phyloP scores from a whole-genome alignment of 2,888 invertebrate genomes.

The Apodemia hepburni region DNA sequence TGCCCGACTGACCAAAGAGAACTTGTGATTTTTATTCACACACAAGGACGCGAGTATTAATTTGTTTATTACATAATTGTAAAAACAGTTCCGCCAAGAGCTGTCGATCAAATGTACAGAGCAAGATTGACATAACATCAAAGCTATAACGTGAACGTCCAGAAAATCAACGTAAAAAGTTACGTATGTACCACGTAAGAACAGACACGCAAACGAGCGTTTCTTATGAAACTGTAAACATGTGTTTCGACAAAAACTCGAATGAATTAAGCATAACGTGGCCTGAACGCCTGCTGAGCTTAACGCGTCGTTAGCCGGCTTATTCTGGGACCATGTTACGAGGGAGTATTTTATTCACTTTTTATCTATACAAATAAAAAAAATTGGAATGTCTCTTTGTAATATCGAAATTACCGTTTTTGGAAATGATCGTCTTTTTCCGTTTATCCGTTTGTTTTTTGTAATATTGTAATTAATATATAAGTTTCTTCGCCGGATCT shows the following conservation, averaged over 20 bases:
- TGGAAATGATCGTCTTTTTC: too few relatives aligned
- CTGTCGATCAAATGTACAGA: not conserved
- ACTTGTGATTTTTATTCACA: too few relatives aligned
- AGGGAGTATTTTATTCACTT: not conserved
- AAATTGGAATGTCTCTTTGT: too few relatives aligned
- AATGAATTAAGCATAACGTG: constrained; percentile 50
- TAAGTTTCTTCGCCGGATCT: too few relatives aligned
- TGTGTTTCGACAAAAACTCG: constrained; percentile 45
- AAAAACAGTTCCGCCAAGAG: not conserved
- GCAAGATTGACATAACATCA: not conserved
- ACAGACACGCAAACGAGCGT: constrained; percentile 23
- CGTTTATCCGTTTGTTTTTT: too few relatives aligned
- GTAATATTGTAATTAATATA: too few relatives aligned
- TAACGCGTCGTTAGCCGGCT: constrained; percentile 27
- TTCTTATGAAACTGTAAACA: constrained; percentile 39
- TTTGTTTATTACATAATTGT: not conserved
- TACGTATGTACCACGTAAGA: constrained; percentile 4
- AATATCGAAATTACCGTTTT: too few relatives aligned
- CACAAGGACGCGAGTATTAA: too few relatives aligned
- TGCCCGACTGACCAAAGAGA: too few relatives aligned
- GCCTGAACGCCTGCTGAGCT: constrained; percentile 44
- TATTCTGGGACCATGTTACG: constrained; percentile 27
- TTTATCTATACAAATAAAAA: too few relatives aligned
- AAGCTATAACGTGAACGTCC: constrained; percentile 7
- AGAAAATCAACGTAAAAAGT: constrained; percentile 13